A percentile compares a stretch with the other conserved stretches of the same genome.
These are phyloP conservation scores for Trissonchulus latispiculum DNA, from an alignment of 2,888 invertebrate species.

Conservation along the genomic window DNA sequence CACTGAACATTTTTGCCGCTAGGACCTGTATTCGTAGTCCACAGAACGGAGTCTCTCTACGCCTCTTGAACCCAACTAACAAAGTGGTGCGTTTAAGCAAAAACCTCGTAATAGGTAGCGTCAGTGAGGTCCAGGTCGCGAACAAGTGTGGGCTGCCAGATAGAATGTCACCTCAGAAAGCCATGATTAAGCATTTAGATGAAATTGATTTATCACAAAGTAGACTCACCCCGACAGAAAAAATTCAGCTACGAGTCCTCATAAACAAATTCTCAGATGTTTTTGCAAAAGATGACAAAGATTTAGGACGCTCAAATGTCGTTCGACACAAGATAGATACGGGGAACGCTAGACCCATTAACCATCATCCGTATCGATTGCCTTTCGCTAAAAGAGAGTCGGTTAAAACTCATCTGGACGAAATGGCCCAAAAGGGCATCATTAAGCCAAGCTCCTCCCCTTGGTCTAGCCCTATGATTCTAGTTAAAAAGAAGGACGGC, in stretches of 20 bases:
- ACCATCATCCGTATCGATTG: neutral
- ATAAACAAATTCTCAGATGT: neutral
- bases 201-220: too few species aligned
- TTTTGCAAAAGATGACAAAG: neutral
- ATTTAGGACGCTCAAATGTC: neutral
- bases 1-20: too few species aligned
- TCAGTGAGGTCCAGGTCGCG: too few species aligned
- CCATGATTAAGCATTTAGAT: too few species aligned
- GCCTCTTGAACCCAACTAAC: too few species aligned
- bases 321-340: neutral
- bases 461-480: slow-evolving; percentile 40
- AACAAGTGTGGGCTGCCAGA: too few species aligned
- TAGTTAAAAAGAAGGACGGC: slow-evolving; percentile 39
- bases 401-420: neutral
- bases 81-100: too few species aligned
- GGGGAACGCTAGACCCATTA: neutral
- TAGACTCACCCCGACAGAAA: neutral
- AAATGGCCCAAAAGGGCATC: slow-evolving; percentile 13
- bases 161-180: too few species aligned
- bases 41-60: too few species aligned
- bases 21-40: too few species aligned
- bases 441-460: slow-evolving; percentile 34
- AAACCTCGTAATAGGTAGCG: too few species aligned
- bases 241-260: neutral
- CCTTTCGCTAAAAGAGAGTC: neutral